These are phyloP conservation scores for Polyommatus icarus DNA, from an alignment of 2,888 invertebrate genomes.

Conservation along the genomic window DNA sequence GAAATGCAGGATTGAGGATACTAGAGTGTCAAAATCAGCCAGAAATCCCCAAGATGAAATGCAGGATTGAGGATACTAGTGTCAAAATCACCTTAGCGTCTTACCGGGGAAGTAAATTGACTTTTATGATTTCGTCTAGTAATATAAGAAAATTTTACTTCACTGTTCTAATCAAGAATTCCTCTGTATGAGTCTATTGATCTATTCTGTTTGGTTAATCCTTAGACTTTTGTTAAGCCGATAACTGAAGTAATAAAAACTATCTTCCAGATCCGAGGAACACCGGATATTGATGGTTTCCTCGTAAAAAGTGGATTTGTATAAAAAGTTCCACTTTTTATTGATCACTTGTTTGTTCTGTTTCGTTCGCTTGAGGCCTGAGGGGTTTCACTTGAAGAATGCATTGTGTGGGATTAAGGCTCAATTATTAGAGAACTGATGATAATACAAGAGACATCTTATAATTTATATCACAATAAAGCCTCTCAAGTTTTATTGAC, in stretches of 20 bases:
- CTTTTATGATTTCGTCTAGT: not conserved
- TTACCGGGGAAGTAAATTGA: not conserved
- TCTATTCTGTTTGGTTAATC: not conserved
- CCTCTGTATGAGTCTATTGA: not conserved
- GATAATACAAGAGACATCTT: too few species aligned
- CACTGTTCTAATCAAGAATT: not conserved
- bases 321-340: not conserved
- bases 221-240: not conserved
- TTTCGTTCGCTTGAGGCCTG: not conserved
- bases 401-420: not conserved
- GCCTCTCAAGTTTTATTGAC: not conserved
- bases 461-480: too few species aligned
- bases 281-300: not conserved
- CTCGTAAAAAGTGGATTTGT: constrained; percentile 3
- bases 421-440: not conserved
- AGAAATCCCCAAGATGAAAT: too few species aligned
- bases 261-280: not conserved
- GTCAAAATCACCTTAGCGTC: too few species aligned
- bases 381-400: constrained; percentile 2
- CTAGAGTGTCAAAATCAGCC: too few species aligned
- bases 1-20: too few species aligned
- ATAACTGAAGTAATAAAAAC: not conserved
- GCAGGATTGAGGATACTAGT: too few species aligned
- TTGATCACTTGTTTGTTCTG: not conserved
- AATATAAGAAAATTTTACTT: not conserved